Conservation (phyloP, 2,113 vertebrate genomes). For the Regulus satrapa region DNA sequence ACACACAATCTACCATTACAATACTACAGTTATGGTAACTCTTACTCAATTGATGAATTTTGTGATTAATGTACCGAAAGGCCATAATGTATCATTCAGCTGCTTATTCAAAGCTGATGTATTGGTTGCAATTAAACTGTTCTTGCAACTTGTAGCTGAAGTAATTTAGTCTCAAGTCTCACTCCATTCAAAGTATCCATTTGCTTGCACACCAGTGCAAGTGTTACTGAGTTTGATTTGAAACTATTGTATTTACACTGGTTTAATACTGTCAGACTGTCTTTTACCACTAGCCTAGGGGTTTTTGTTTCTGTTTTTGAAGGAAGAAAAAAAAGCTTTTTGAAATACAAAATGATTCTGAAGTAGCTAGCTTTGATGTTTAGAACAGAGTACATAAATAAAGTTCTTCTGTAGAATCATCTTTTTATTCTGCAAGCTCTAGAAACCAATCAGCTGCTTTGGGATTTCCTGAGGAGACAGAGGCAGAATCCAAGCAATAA, state of each 20-base stretch:
- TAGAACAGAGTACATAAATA: neutral
- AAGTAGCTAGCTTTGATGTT: neutral
- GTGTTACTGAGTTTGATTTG: fast-evolving
- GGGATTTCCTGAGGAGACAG: neutral
- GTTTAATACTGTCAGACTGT: neutral
- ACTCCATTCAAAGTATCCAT: neutral
- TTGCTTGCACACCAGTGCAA: neutral
- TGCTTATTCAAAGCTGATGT: neutral
- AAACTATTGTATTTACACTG: neutral
- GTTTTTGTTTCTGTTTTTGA: neutral
- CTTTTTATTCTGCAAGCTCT: neutral
- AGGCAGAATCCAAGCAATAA: neutral
- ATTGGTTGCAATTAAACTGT: neutral
- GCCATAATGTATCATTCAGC: neutral
- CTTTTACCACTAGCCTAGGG: neutral
- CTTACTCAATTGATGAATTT: neutral
- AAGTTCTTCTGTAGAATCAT: neutral
- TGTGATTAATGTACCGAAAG: neutral
- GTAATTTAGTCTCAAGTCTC: neutral
- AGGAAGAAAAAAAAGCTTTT: neutral
- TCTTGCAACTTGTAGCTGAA: neutral
- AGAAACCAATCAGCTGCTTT: neutral
- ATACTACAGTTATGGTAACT: neutral
- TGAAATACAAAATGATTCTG: neutral
- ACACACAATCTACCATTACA: neutral